Percentiles rank a stretch among this genome's conserved stretches.
Conservation (phyloP, 1,140 invertebrate species). For the Bombus impatiens region DNA sequence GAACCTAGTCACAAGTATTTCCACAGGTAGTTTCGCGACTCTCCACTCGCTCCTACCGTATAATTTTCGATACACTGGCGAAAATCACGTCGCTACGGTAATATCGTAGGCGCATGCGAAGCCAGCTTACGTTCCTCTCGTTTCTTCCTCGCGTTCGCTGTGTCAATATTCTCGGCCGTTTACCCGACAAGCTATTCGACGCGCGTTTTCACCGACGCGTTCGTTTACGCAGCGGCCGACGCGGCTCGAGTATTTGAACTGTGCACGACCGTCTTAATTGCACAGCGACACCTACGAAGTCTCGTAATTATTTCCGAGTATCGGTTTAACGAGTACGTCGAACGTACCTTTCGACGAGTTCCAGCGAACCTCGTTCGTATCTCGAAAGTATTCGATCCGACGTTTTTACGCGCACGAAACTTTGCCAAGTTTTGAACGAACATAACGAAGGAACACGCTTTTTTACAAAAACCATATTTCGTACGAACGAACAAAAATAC, state of each 20-base stretch:
- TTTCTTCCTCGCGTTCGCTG: no score
- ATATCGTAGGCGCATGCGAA: slow-evolving; percentile 10
- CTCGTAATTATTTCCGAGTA: neutral
- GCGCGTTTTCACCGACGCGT: neutral
- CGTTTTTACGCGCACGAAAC: neutral
- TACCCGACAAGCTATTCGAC: neutral
- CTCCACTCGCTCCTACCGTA: neutral
- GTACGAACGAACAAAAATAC: no score
- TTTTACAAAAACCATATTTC: no score
- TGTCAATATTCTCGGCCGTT: slow-evolving; percentile 8
- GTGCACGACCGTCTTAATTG: neutral
- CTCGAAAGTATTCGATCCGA: neutral
- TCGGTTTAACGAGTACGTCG: neutral
- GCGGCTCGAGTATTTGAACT: neutral
- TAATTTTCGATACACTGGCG: slow-evolving; percentile 12
- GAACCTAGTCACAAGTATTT: slow-evolving; percentile 5
- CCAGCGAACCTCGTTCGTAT: no score
- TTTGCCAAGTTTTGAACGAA: no score
- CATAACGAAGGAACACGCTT: no score
- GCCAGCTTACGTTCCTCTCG: no score
- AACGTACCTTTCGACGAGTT: neutral
- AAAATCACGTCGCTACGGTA: neutral
- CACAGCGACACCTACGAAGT: neutral
- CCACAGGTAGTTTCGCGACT: neutral
- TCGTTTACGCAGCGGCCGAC: neutral